These are phyloP conservation scores for Cryptus armator DNA, from an alignment of 2,888 invertebrate genomes.

Conservation along the genomic window DNA sequence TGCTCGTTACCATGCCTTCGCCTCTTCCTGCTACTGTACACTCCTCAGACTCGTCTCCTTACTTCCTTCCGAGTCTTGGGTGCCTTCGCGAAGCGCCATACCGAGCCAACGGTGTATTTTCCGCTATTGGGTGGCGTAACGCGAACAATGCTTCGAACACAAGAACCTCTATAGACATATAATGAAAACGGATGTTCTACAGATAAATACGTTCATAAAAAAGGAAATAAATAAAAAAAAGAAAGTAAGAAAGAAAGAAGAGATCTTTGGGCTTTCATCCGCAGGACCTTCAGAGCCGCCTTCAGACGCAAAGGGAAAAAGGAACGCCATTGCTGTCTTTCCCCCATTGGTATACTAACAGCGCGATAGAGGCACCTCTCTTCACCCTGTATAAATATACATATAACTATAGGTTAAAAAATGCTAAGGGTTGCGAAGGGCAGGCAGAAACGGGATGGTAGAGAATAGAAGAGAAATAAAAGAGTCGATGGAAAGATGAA, in stretches of 20 bases:
- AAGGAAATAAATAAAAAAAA: background rate
- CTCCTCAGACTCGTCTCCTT: slow-evolving; percentile 64
- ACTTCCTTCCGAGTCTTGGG: slow-evolving; percentile 73
- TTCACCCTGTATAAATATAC: slow-evolving; percentile 22
- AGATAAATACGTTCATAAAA: background rate
- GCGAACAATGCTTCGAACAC: background rate
- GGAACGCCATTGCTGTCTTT: slow-evolving; percentile 13
- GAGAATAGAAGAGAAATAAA: slow-evolving; percentile 23
- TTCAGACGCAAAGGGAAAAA: slow-evolving; percentile 4
- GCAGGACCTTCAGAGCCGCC: slow-evolving; percentile 29
- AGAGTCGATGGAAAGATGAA: slow-evolving; percentile 33
- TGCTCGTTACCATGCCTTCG: slow-evolving; percentile 76
- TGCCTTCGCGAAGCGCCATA: slow-evolving; percentile 20
- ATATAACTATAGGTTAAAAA: slow-evolving; percentile 16
- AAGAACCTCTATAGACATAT: background rate
- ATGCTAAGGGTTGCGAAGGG: slow-evolving; percentile 42
- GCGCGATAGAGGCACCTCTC: slow-evolving; percentile 8
- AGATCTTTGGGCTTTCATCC: slow-evolving; percentile 43
- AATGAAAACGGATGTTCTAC: slow-evolving; percentile 6
- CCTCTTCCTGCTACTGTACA: slow-evolving; percentile 67
- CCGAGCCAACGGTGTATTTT: slow-evolving; percentile 80
- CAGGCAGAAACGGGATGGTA: slow-evolving; percentile 8
- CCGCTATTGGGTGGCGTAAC: slow-evolving; percentile 75
- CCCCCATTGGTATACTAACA: slow-evolving; percentile 13
- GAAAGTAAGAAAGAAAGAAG: background rate